Evolutionary conservation across 2,797 vertebrate species (phyloP).

Genomic region (Anolis apletophallus): DNA sequence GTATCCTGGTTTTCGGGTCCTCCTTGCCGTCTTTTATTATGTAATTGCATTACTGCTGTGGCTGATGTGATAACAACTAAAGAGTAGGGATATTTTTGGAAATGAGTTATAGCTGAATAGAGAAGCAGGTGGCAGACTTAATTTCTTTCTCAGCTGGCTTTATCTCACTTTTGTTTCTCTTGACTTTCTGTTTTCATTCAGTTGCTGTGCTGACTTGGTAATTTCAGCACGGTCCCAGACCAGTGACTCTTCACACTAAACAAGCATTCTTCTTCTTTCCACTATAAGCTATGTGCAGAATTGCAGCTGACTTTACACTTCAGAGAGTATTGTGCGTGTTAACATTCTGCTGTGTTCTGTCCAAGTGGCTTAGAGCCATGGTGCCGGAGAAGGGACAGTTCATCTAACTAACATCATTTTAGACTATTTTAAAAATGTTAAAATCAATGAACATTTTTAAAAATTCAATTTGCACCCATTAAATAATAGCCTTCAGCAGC

Average conservation of each 20-base stretch:
- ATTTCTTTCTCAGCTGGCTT: background rate
- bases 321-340: background rate
- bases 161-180: background rate
- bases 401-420: background rate
- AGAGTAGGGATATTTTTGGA: background rate
- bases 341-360: background rate
- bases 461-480: background rate
- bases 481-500: constrained; percentile 25
- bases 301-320: background rate
- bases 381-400: background rate
- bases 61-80: background rate
- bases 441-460: too few species aligned
- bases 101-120: background rate
- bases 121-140: background rate
- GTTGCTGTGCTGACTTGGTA: background rate
- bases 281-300: background rate
- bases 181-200: background rate
- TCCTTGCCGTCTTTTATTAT: background rate
- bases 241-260: background rate
- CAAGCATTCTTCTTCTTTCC: background rate
- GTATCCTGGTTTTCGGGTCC: background rate
- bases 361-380: background rate
- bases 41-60: background rate
- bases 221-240: background rate
- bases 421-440: background rate